Evolutionary conservation across 2,113 vertebrate species (phyloP).

Genomic region (Phyllostomus discolor): DNA sequence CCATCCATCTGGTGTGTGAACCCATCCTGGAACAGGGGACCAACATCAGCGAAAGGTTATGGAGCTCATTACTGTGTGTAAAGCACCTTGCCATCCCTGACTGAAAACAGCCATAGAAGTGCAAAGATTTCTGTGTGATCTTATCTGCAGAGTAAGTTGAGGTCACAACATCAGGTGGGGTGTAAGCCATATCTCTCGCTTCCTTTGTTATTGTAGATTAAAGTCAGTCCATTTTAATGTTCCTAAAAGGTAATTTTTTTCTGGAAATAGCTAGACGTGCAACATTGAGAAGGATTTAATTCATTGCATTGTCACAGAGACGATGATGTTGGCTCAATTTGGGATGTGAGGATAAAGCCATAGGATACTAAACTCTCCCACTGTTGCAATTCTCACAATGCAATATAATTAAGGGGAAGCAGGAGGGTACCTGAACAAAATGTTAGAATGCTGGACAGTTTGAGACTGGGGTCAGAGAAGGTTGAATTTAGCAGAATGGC

Average conservation of each 20-base stretch:
- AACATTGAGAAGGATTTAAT: constrained; percentile 51
- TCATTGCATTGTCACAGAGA: constrained; percentile 29
- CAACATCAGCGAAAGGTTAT: constrained; percentile 1
- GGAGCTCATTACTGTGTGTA: constrained; percentile 19
- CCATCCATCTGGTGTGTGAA: background rate
- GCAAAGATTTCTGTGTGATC: constrained; percentile 49
- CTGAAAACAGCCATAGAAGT: constrained; percentile 60
- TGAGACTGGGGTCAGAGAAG: constrained; percentile 42
- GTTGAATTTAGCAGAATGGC: background rate
- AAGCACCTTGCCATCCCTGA: constrained; percentile 37
- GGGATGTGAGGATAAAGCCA: background rate
- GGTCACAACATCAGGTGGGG: constrained; percentile 45
- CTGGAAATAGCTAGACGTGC: background rate
- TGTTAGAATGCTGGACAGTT: constrained; percentile 1
- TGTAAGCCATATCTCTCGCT: constrained; percentile 53
- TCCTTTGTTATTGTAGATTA: constrained; percentile 55
- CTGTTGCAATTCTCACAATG: constrained; percentile 7
- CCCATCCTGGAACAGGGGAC: background rate
- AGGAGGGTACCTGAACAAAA: constrained; percentile 43
- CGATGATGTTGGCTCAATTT: constrained; percentile 53
- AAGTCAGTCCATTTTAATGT: constrained; percentile 58
- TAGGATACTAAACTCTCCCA: constrained; percentile 20
- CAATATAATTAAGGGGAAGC: constrained; percentile 49
- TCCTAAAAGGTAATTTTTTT: constrained; percentile 53
- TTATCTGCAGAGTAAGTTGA: constrained; percentile 56